phyloP scores from a whole-genome alignment of 2,113 vertebrate genomes.

The Hippocampus guttulatus region DNA sequence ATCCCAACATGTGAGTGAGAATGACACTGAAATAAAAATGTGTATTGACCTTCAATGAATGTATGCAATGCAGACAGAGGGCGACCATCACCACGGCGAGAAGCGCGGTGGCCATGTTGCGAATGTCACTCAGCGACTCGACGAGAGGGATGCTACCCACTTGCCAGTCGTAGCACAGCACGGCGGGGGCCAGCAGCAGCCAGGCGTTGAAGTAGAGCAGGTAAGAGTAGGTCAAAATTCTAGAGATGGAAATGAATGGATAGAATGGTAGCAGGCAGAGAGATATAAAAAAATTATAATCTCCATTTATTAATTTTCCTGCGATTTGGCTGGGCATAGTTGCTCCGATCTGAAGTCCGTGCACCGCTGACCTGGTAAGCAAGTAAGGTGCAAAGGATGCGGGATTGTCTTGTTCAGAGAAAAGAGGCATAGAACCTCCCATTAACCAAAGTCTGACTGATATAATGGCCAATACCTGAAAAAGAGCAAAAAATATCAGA shows the following conservation, averaged over 20 bases:
- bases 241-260: conserved; percentile 36
- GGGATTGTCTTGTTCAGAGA: conserved; percentile 98
- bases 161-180: conserved; percentile 97
- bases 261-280: neutral
- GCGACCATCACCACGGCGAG: conserved; percentile 73
- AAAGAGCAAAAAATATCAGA: neutral
- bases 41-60: conserved; percentile 79
- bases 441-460: conserved; percentile 91
- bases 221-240: conserved; percentile 91
- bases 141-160: conserved; percentile 94
- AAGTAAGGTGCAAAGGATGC: conserved; percentile 90
- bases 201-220: conserved; percentile 90
- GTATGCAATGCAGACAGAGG: conserved; percentile 77
- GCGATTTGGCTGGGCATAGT: too few species aligned
- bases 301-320: too few species aligned
- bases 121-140: conserved; percentile 81
- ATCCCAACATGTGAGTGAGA: too few species aligned
- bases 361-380: conserved; percentile 81
- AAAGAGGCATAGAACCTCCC: conserved; percentile 96
- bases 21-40: neutral
- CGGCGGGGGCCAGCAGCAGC: conserved; percentile 86
- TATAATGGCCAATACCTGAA: conserved; percentile 82
- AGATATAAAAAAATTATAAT: neutral
- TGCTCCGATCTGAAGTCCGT: neutral
- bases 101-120: conserved; percentile 80